Evolutionary conservation across 2,113 vertebrate species (phyloP).

Genomic region (Microcebus lehilahytsara): DNA sequence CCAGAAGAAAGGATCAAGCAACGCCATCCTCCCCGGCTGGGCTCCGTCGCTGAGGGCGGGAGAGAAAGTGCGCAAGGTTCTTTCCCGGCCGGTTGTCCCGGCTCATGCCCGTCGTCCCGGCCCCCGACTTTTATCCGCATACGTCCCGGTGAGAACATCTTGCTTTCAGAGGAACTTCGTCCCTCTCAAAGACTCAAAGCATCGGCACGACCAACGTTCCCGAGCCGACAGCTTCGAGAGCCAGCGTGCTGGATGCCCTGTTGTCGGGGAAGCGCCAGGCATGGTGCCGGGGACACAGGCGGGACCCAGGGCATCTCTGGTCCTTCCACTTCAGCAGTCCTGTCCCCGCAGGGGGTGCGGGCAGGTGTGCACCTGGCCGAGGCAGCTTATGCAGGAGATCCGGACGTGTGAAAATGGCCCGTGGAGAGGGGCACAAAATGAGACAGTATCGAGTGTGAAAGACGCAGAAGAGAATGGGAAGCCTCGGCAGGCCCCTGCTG

Average conservation of each 20-base stretch:
- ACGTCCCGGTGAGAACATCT: not conserved
- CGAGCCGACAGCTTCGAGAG: not conserved
- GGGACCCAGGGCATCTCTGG: not conserved
- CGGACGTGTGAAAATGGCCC: fast-evolving
- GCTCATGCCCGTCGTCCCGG: not conserved
- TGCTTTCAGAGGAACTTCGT: not conserved
- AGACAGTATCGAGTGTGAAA: no score
- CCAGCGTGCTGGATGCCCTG: not conserved
- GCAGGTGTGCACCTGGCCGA: not conserved
- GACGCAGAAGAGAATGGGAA: fast-evolving
- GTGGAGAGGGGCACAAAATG: not conserved
- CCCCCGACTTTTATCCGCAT: not conserved
- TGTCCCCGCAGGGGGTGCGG: not conserved
- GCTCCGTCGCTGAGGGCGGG: no score
- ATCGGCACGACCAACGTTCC: not conserved
- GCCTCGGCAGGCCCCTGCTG: not conserved
- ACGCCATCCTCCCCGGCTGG: not conserved
- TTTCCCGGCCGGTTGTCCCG: not conserved
- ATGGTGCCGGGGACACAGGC: fast-evolving
- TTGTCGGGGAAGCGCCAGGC: not conserved
- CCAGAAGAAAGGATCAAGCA: not conserved
- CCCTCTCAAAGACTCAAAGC: not conserved
- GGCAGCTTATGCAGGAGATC: not conserved
- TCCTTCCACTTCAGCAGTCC: not conserved
- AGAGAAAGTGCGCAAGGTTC: not conserved